phyloP scores from a whole-genome alignment of 1,140 invertebrate genomes.

The Bicyclus anynana region DNA sequence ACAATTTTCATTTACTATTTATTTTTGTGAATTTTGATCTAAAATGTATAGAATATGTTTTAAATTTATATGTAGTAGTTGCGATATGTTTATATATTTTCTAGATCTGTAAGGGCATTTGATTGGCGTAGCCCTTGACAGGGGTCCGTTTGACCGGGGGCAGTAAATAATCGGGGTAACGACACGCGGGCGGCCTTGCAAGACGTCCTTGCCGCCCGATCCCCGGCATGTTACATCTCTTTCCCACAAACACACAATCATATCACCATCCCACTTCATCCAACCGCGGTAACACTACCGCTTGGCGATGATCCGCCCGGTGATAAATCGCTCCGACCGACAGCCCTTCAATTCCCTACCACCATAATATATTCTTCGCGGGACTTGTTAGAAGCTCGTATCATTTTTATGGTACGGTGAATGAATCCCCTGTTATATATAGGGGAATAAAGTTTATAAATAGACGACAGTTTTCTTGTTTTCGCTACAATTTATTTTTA shows the following conservation, averaged over 20 bases:
- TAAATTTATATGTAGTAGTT: too few species aligned
- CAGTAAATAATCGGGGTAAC: conserved; percentile 40
- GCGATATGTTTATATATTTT: not conserved
- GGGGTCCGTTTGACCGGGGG: conserved; percentile 33
- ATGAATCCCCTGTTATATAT: conserved; percentile 43
- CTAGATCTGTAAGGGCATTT: conserved; percentile 16
- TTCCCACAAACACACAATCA: conserved; percentile 28
- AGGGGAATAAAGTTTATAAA: conserved; percentile 50
- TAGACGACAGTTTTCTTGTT: conserved; percentile 32
- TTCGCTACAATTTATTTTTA: conserved; percentile 49
- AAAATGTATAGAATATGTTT: too few species aligned
- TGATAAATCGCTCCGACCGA: conserved; percentile 62
- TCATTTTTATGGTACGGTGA: conserved; percentile 60
- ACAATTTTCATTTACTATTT: too few species aligned
- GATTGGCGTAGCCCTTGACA: conserved; percentile 38
- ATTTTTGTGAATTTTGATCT: too few species aligned
- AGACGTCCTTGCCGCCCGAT: conserved; percentile 56
- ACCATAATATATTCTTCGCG: conserved; percentile 32
- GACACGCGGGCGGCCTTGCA: conserved; percentile 57
- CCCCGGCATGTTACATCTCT: conserved; percentile 22
- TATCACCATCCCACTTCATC: conserved; percentile 33
- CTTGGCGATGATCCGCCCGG: conserved; percentile 47
- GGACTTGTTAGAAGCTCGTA: conserved; percentile 51
- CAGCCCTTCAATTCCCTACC: conserved; percentile 50
- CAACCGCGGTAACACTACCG: conserved; percentile 34